Conservation (phyloP, 2,797 vertebrate genomes). For the Pipistrellus kuhlii region DNA sequence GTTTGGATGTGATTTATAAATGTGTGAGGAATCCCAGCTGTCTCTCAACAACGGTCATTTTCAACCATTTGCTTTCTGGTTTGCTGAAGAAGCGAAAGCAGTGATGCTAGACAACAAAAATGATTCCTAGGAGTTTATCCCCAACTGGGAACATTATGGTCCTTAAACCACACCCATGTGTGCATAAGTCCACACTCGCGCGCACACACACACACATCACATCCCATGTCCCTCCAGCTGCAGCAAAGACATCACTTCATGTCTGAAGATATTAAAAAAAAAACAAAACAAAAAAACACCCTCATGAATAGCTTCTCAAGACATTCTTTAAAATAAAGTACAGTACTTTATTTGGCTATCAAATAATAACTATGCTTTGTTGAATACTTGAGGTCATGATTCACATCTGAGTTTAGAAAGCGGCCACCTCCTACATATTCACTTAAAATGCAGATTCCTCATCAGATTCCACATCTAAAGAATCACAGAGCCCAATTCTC, state of each 20-base stretch:
- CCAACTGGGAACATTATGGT: neutral
- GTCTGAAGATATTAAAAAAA: neutral
- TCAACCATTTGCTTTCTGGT: constrained; percentile 31
- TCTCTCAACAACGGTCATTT: neutral
- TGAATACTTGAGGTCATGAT: neutral
- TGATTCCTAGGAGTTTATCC: neutral
- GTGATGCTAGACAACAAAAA: neutral
- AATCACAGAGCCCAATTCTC: neutral
- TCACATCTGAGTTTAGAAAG: constrained; percentile 56
- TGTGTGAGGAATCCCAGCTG: neutral
- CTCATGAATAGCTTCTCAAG: neutral
- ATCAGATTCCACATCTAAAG: neutral
- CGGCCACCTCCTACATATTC: neutral
- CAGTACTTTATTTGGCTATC: neutral
- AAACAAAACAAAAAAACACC: too few species aligned
- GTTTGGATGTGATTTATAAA: constrained; percentile 36
- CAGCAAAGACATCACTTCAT: neutral
- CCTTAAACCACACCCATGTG: neutral
- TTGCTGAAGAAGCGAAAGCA: neutral
- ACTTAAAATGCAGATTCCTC: constrained; percentile 62
- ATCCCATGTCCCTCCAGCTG: neutral
- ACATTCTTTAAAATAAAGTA: constrained; percentile 31
- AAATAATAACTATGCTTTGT: constrained; percentile 42
- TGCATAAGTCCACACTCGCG: neutral
- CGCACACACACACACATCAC: neutral